Conservation (phyloP, 2,113 vertebrate genomes). For the Cisticola juncidis region DNA sequence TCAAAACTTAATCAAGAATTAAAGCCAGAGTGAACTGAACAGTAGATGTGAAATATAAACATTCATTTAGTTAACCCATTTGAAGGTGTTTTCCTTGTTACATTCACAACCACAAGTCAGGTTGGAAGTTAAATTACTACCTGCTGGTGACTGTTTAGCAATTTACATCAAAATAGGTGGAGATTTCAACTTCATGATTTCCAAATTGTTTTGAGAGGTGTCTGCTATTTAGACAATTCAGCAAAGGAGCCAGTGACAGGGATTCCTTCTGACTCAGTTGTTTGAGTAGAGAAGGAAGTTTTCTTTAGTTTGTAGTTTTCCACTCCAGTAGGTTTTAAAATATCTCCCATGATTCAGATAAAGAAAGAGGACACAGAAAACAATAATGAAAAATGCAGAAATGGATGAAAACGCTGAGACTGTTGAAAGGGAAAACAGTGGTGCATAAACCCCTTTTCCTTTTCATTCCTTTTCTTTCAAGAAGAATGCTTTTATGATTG, state of each 20-base stretch:
- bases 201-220: not conserved
- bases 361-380: not conserved
- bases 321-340: not conserved
- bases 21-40: not conserved
- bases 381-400: not conserved
- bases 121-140: not conserved
- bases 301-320: not conserved
- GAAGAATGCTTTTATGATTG: not conserved
- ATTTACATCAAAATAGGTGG: not conserved
- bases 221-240: not conserved
- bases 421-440: not conserved
- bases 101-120: not conserved
- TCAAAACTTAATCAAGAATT: not conserved
- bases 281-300: not conserved
- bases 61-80: not conserved
- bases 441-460: not conserved
- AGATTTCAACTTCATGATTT: not conserved
- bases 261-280: slow-evolving; percentile 13
- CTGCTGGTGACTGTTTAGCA: not conserved
- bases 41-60: not conserved
- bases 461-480: not conserved
- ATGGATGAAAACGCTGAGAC: not conserved
- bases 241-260: not conserved
- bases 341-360: not conserved
- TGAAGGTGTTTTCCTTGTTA: not conserved